Evolutionary conservation across 2,113 vertebrate species (phyloP).

Genomic region (Sciurus niger): DNA sequence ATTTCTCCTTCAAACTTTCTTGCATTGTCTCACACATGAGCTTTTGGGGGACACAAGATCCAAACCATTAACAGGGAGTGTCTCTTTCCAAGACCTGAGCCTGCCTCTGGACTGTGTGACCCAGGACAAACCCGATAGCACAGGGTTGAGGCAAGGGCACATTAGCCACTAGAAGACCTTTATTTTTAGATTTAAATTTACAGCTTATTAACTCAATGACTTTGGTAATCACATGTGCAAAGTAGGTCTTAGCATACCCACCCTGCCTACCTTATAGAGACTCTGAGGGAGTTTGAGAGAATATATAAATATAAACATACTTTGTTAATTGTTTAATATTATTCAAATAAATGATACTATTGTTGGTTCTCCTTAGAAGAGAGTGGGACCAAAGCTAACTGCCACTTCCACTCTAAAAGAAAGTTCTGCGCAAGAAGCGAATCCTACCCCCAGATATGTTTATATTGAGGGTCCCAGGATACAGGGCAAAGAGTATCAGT

Average conservation of each 20-base stretch:
- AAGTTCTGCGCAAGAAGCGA: conserved; percentile 1
- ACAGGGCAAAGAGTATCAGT: not conserved
- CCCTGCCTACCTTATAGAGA: not conserved
- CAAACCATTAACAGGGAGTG: no score
- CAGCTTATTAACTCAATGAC: not conserved
- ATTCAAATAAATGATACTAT: not conserved
- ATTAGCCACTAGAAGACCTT: not conserved
- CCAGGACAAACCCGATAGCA: not conserved
- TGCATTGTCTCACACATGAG: no score
- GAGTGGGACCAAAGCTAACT: not conserved
- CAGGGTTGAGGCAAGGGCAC: not conserved
- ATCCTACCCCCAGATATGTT: not conserved
- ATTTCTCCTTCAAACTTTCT: no score
- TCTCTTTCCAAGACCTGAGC: not conserved
- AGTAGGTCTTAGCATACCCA: not conserved
- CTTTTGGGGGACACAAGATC: no score
- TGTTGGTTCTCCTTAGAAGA: not conserved
- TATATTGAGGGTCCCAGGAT: not conserved
- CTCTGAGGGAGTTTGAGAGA: not conserved
- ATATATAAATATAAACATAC: not conserved
- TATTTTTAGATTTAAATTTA: not conserved
- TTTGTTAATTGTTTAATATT: conserved; percentile 23
- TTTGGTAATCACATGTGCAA: not conserved
- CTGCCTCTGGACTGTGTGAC: not conserved
- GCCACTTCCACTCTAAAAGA: not conserved